Evolutionary conservation across 1,140 invertebrate species (phyloP), one percentile per base, ranked within the genome.

Genomic region (silkworm (Bombyx mori)): DNA sequence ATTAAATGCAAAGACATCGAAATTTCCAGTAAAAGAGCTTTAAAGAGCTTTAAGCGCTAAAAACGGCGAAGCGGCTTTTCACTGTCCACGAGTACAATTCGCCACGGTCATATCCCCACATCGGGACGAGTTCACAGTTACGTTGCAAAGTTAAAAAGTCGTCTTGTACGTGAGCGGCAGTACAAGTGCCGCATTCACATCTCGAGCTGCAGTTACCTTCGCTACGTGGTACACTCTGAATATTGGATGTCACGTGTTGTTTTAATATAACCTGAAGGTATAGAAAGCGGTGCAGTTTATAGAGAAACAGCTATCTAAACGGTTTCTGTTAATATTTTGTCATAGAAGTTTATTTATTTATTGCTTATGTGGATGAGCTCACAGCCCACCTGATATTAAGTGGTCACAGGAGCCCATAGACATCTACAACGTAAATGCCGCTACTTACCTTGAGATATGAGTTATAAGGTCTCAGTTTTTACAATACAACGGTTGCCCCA

Each of bases 221-320:
- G 55, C 12, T 42, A 52, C 58, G 58, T 60, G 56, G 57, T 42
- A 54, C 50, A 48, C 12, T 18, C 55, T 61, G 62, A 64, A 61
- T 61, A 65, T 65, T 58, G 56, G 49, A 65, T 54, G 61, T 59
- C 61, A 63, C 61, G 56, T 57, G 59, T 58, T 65, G 59, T 65
- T 65, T 65, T 65, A 65, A 65, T 65, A 65, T 65, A 61, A 53
- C 54, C 53, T 54, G 54, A 48, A 56, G 54, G 57, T 54, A 62
- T 54, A 44, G 43, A 43, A 44, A 54, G 18, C 42, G 8, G 44
- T 54, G 22, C 26, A 51, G 50, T 51, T 9, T 35, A 51, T 7
- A 35, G 18, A 9, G 42, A 6, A 51, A 35, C 50, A 51, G 50
- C 10, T 3, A 9, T 9, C 7, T 35, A 51, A 51, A 42, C 9